Conservation (phyloP, 2,888 invertebrate genomes). For the Furcula furcula region DNA sequence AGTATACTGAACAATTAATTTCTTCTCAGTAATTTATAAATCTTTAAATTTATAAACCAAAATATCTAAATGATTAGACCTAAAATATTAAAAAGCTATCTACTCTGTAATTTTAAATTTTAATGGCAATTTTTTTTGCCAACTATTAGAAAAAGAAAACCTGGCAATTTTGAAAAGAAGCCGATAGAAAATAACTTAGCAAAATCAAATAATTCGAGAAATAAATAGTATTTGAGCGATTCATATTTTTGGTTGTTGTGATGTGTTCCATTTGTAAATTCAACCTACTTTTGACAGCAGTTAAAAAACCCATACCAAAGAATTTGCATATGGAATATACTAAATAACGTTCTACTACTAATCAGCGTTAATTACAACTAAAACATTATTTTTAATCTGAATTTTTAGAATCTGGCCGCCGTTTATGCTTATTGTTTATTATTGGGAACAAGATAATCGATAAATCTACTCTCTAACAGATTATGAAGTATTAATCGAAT, state of each 20-base stretch:
- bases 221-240: conserved; percentile 31
- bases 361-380: not conserved
- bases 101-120: not conserved
- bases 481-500: too few relatives aligned
- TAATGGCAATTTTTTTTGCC: not conserved
- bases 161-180: conserved; percentile 4
- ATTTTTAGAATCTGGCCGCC: too few relatives aligned
- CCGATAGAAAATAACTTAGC: conserved; percentile 15
- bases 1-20: too few relatives aligned
- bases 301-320: not conserved
- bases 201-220: conserved; percentile 20
- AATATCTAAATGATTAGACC: too few relatives aligned
- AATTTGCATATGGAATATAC: not conserved
- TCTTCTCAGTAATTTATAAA: not conserved
- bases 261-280: too few relatives aligned
- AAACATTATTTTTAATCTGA: too few relatives aligned
- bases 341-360: not conserved
- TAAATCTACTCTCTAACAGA: too few relatives aligned
- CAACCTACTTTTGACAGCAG: too few relatives aligned
- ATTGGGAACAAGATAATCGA: not conserved
- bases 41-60: not conserved
- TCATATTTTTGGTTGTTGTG: conserved; percentile 6
- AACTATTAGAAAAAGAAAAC: not conserved
- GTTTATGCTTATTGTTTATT: not conserved
- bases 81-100: not conserved